These are phyloP conservation scores for Candoia aspera DNA, from an alignment of 2,113 vertebrate genomes.

Conservation along the genomic window DNA sequence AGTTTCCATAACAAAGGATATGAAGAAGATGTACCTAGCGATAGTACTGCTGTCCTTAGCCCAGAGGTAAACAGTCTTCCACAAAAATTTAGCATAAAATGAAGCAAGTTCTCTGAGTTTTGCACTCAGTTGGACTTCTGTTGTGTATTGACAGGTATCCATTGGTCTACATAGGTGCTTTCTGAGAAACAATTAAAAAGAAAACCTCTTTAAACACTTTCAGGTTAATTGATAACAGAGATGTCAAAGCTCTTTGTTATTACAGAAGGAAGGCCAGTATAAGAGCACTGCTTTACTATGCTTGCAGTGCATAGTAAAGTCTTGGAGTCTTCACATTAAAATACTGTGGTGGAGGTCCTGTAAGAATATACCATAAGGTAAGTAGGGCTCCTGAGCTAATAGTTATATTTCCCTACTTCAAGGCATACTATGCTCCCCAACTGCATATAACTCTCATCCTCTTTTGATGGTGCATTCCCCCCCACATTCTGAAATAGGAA, in stretches of 20 bases:
- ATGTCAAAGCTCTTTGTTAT: neutral
- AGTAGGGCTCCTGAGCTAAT: neutral
- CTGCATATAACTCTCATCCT: neutral
- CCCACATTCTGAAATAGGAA: neutral
- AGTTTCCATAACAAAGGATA: conserved; percentile 93
- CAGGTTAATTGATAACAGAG: neutral
- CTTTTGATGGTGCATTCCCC: neutral
- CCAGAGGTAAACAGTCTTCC: conserved; percentile 83
- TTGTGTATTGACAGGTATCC: neutral
- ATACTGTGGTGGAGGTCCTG: neutral
- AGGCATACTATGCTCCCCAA: neutral
- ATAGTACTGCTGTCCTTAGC: conserved; percentile 95
- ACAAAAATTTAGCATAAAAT: neutral
- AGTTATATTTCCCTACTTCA: neutral
- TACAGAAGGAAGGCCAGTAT: neutral
- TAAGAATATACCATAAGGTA: no score
- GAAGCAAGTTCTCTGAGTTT: neutral
- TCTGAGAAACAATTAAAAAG: neutral
- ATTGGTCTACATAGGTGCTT: neutral
- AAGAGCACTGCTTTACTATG: neutral
- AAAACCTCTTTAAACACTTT: neutral
- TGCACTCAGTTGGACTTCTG: neutral
- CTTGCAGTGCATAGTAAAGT: neutral
- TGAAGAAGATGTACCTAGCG: conserved; percentile 94
- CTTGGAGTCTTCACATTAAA: neutral